Base-by-base conservation (phyloP, 1,140 invertebrate genomes). In the Trichonephila inaurata region DNA sequence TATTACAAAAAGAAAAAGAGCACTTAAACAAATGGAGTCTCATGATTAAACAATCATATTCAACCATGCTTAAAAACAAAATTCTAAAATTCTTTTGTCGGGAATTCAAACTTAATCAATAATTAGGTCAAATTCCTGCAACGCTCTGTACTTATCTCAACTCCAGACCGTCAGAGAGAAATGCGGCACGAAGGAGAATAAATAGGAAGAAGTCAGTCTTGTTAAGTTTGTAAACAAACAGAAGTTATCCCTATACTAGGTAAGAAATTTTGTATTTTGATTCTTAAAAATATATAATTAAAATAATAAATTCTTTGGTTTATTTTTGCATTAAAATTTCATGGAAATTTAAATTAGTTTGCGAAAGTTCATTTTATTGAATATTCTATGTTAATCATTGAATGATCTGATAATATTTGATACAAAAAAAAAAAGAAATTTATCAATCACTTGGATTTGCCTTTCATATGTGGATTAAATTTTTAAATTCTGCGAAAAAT, bases 151-250 rank as follows among this genome's bases (percentile, higher is more conserved):
- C 82, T 85, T 60, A 85, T n/a, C 82, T 85, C 82, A 85, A 85
- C 85, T 87, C n/a, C 28, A 33, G 61, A 64, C 51, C 5, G 77
- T 72, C 69, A 85, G 81, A 85, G 88, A 89, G 90, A 83, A 91
- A 91, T 91, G 90, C 90, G 90, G 90, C 77, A 91, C 83, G 69
- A 81, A 90, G 24, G 89, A 44, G 61, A 81, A 90, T 62, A 81
- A 61, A 81, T 81, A 90, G 69, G 58, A 60, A 81, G 19, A 69
- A 33, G 44, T 90, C 44, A 61, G 58, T 82, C 66, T 90, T 61
- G 66, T 51, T n/a, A 66, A 90, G 89, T 90, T 90, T 90, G 89
- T 90, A 90, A 90, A 90, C 89, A 90, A 90, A 90, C 58, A 81
- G 64, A 89, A 81, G 33, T 28, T 60, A 81, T 90, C 40, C 18